Base-by-base conservation (phyloP, 2,113 vertebrate species). In the Typhlomys cinereus region DNA sequence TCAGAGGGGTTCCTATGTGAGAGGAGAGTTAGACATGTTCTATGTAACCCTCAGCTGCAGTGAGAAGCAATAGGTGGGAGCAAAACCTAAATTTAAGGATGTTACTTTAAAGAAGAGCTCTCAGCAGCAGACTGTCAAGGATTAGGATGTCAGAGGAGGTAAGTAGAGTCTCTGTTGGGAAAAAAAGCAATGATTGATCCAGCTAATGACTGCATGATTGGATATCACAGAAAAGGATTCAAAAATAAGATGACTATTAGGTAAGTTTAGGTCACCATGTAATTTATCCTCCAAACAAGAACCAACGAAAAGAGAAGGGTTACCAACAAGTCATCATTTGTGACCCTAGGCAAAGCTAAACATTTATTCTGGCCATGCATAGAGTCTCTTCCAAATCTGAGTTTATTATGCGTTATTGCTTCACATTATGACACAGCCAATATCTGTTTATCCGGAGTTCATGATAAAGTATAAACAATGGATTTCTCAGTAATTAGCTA, bases 51-150 rank as follows among this genome's bases (percentile, higher is more conserved):
- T 82, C 79, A 62, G 69, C n/a, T 85, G 89, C 27, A 91, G 36
- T 88, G n/a, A 80, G 29, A 95, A 88, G 50, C 78, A 91, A 52
- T 88, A 54, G 23, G 46, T 90, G 54, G 41, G 76, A 94, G 50
- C 21, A 92, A 96, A 86, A 94, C 48, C 23, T 41, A 91, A 71
- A 93, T 36, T 25, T 93, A 88, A 92, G 92, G 85, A 74, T 78
- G 66, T 61, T 93, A 71, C 88, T 90, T 90, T 90, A 90, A 82
- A 57, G 64, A 91, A 66, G 50, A 90, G 84, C 69, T 70, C 82
- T 85, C 75, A 94, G 81, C 92, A 96, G 46, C 27, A 93, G 85
- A 79, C 39, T n/a, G 79, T 10, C 74, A 69, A 59, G 2, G 54
- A 78, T 90, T 85, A 66, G 71, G 36, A 57, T 90, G 57, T 64